Conservation (phyloP, 2,888 invertebrate genomes). For the Netelia fuscicornis region DNA sequence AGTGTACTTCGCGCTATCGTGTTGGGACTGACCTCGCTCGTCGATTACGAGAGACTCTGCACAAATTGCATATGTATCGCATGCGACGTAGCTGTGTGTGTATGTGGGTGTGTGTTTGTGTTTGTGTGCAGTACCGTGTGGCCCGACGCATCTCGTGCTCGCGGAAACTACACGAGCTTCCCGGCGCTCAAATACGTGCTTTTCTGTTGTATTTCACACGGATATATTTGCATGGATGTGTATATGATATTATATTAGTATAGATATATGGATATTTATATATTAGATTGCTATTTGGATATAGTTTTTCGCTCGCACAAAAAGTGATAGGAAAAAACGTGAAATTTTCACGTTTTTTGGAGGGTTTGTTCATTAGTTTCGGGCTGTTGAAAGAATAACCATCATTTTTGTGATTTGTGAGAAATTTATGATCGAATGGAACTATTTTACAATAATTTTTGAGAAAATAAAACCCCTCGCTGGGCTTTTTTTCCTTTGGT, state of each 20-base stretch:
- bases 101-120: too few relatives aligned
- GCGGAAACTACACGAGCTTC: background rate
- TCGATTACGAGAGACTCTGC: slow-evolving; percentile 59
- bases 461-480: too few relatives aligned
- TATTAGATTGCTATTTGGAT: too few relatives aligned
- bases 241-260: too few relatives aligned
- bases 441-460: too few relatives aligned
- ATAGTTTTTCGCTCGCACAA: too few relatives aligned
- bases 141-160: slow-evolving; percentile 3
- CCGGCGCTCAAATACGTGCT: background rate
- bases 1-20: slow-evolving; percentile 52
- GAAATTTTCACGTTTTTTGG: background rate
- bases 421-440: too few relatives aligned
- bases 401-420: too few relatives aligned
- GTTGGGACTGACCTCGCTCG: slow-evolving; percentile 63
- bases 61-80: slow-evolving; percentile 36
- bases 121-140: background rate
- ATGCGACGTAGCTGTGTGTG: background rate
- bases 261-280: too few relatives aligned
- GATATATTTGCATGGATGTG: background rate
- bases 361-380: background rate
- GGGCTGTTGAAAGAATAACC: too few relatives aligned
- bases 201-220: background rate
- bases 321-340: background rate
- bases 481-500: too few relatives aligned